A percentile compares a stretch with the other conserved stretches of the same genome.
Conservation (phyloP, 2,797 vertebrate genomes). For the Epinephelus awoara region DNA sequence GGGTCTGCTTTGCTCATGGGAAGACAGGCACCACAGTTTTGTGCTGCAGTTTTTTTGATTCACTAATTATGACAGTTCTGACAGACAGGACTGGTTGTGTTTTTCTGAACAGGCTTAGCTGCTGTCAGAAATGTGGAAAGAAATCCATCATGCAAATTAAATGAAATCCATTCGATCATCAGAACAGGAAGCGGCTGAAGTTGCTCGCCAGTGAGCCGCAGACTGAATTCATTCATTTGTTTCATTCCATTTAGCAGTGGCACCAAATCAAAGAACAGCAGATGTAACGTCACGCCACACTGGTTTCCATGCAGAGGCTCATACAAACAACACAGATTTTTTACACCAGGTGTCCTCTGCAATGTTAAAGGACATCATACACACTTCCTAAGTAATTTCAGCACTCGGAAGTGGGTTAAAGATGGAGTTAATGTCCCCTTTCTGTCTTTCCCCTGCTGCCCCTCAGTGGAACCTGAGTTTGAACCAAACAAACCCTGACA, state of each 20-base stretch:
- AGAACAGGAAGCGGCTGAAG: conserved; percentile 28
- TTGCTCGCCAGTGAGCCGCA: conserved; percentile 20
- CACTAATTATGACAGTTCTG: conserved; percentile 34
- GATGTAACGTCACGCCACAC: conserved; percentile 29
- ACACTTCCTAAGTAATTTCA: conserved; percentile 7
- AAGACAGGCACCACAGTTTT: conserved; percentile 3
- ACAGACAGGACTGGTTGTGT: conserved; percentile 22
- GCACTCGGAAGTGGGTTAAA: conserved; percentile 12
- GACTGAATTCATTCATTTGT: conserved; percentile 30
- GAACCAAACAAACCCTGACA: conserved; percentile 56
- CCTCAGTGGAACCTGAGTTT: conserved; percentile 24
- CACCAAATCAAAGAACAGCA: conserved; percentile 41
- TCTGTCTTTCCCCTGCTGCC: conserved; percentile 14
- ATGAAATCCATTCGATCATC: conserved; percentile 51
- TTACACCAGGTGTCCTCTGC: conserved; percentile 15
- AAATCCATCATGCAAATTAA: conserved; percentile 52
- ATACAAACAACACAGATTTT: conserved; percentile 18
- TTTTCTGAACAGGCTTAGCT: conserved; percentile 33
- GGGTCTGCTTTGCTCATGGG: conserved; percentile 24
- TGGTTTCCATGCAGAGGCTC: not conserved
- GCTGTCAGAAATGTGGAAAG: conserved; percentile 45
- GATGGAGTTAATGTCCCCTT: conserved; percentile 4
- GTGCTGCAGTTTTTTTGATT: conserved; percentile 11
- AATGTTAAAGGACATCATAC: conserved; percentile 9
- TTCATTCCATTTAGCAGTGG: conserved; percentile 43